Evolutionary conservation across 1,140 invertebrate species (phyloP).

Genomic region (Acromyrmex charruanus): DNA sequence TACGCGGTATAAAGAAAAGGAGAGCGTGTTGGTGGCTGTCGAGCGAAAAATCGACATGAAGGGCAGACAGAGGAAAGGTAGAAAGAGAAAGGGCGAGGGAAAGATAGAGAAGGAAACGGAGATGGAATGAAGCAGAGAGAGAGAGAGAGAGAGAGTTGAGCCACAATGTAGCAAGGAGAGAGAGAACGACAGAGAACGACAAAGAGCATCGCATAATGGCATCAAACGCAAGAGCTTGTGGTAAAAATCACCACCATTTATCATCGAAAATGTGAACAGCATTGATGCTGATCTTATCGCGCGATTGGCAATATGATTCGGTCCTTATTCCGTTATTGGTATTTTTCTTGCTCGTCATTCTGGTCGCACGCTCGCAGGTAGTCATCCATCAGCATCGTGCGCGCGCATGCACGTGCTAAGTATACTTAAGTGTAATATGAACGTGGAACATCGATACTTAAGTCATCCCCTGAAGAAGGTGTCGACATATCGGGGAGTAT

Average conservation of each 20-base stretch:
- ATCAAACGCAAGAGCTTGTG: slow-evolving; percentile 10
- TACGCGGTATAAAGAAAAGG: slow-evolving; percentile 22
- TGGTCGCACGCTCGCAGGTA: neutral
- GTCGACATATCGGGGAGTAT: neutral
- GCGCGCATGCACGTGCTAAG: neutral
- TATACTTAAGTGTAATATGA: slow-evolving; percentile 6
- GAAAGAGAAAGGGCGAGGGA: neutral
- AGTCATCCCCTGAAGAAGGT: neutral
- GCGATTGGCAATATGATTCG: slow-evolving; percentile 13
- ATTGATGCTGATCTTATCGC: slow-evolving; percentile 40
- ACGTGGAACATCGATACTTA: neutral
- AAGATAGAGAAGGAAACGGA: neutral
- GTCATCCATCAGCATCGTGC: neutral
- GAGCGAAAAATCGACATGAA: slow-evolving; percentile 49
- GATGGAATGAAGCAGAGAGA: neutral
- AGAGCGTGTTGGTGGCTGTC: slow-evolving; percentile 21
- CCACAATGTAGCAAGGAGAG: neutral
- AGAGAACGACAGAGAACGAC: neutral
- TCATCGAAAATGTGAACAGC: slow-evolving; percentile 33
- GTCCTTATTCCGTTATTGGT: slow-evolving; percentile 10
- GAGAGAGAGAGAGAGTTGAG: neutral
- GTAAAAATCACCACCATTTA: slow-evolving; percentile 37
- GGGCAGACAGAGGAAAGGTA: slow-evolving; percentile 18
- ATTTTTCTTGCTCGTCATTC: slow-evolving; percentile 17
- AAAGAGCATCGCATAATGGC: slow-evolving; percentile 23